Conservation (phyloP, 2,797 vertebrate genomes). For the Gobio occitaniae region DNA sequence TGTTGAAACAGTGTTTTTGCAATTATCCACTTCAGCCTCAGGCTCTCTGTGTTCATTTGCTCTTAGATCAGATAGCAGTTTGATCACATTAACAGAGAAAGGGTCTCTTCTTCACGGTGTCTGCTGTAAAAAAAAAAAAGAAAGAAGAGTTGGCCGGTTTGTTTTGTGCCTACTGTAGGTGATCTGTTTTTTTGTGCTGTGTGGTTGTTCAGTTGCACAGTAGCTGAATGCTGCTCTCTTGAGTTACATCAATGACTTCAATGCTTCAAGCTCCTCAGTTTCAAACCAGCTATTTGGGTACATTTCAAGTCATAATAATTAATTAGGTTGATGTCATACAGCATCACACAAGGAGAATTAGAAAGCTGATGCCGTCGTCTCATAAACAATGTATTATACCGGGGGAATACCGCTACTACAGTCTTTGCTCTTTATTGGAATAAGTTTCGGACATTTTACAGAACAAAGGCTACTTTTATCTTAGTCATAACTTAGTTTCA, state of each 20-base stretch:
- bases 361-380: neutral
- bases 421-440: neutral
- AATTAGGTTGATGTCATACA: neutral
- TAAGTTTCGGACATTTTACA: neutral
- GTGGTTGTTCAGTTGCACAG: neutral
- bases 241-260: neutral
- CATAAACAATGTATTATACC: neutral
- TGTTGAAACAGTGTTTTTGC: constrained; percentile 29
- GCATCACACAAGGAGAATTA: neutral
- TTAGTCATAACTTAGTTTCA: neutral
- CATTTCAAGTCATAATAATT: neutral
- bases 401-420: neutral
- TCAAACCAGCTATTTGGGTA: neutral
- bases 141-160: neutral
- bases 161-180: neutral
- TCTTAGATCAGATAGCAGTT: constrained; percentile 15
- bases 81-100: neutral
- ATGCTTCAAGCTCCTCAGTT: neutral
- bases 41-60: constrained; percentile 20
- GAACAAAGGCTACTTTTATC: neutral
- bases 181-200: neutral
- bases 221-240: neutral
- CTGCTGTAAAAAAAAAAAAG: neutral
- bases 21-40: neutral
- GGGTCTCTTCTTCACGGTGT: neutral